Percentiles rank a stretch among this genome's conserved stretches.
Evolutionary conservation across 2,888 invertebrate species (phyloP).

Genomic region (Drosophila infuscata): DNA sequence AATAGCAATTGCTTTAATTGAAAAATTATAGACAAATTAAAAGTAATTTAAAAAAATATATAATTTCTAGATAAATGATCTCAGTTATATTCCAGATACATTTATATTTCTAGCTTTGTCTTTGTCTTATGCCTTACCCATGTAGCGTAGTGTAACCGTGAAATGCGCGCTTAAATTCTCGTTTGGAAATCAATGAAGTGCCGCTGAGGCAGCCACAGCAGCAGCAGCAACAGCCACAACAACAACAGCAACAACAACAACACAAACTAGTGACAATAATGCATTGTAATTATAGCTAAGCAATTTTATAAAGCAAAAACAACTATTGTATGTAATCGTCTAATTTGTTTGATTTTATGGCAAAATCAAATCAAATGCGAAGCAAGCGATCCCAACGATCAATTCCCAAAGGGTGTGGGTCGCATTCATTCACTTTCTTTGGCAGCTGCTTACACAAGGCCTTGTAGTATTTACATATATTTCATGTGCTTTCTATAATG

Average conservation of each 20-base stretch:
- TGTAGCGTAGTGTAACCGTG: constrained; percentile 51
- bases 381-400: constrained; percentile 53
- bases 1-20: not conserved
- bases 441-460: constrained; percentile 48
- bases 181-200: constrained; percentile 73
- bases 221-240: constrained; percentile 5
- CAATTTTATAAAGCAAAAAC: constrained; percentile 50
- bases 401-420: constrained; percentile 60
- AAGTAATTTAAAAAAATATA: not conserved
- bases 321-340: constrained; percentile 44
- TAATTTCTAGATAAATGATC: not conserved
- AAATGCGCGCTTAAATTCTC: constrained; percentile 56
- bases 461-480: constrained; percentile 9
- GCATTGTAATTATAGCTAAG: constrained; percentile 60
- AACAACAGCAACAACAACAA: constrained; percentile 39
- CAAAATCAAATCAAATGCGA: constrained; percentile 69
- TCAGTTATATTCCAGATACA: not conserved
- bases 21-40: not conserved
- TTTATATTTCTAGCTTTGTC: not conserved
- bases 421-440: constrained; percentile 63
- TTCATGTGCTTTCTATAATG: constrained; percentile 31
- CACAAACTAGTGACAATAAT: constrained; percentile 60
- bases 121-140: not conserved
- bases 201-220: constrained; percentile 51
- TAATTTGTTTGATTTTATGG: constrained; percentile 77